Evolutionary conservation across 2,797 vertebrate genomes (phyloP).

Genomic region (Pitangus sulphuratus): DNA sequence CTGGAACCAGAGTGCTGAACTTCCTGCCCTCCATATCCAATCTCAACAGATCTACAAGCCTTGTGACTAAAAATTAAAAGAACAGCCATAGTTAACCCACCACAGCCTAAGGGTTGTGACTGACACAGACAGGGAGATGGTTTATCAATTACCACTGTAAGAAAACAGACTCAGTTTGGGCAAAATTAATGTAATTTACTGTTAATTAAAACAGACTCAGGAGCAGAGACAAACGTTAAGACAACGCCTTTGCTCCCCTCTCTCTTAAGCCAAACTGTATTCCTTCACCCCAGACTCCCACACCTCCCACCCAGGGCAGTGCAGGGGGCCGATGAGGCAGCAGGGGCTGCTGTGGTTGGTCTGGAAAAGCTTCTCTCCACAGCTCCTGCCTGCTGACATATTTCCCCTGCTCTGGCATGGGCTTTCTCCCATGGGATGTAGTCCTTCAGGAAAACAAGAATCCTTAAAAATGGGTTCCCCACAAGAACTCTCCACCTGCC

Average conservation of each 20-base stretch:
- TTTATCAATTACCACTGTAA: background rate
- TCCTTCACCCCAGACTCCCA: background rate
- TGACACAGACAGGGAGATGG: background rate
- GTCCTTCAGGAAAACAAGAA: background rate
- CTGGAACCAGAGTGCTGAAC: background rate
- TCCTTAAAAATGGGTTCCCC: background rate
- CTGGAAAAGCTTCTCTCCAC: background rate
- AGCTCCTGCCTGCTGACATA: background rate
- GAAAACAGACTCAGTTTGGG: background rate
- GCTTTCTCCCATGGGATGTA: background rate
- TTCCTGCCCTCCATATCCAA: background rate
- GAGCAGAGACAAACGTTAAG: background rate
- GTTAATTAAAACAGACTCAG: background rate
- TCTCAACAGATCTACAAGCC: background rate
- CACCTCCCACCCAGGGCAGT: background rate
- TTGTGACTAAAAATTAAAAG: background rate
- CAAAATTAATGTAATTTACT: background rate
- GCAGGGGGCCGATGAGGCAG: rapidly evolving
- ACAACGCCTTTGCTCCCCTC: rapidly evolving
- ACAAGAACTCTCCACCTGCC: background rate
- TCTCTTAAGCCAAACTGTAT: background rate
- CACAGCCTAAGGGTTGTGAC: background rate
- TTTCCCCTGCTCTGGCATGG: background rate
- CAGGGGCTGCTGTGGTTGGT: rapidly evolving
- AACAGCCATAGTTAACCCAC: background rate